Base-by-base conservation (phyloP, 1,140 invertebrate genomes). In the Camponotus floridanus region DNA sequence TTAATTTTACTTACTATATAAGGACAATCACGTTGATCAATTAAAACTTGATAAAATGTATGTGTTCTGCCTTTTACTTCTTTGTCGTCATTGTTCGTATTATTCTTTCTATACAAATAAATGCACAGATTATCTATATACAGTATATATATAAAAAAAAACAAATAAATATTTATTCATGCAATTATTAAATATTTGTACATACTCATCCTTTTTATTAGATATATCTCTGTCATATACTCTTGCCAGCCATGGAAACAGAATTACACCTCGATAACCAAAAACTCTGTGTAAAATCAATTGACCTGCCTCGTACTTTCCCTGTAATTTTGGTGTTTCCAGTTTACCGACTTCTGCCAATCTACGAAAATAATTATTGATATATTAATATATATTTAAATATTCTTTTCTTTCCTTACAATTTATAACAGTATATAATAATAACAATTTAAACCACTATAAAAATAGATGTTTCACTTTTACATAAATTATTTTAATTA, bases 41-140 rank as follows among this genome's bases (percentile, higher is more conserved):
- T 99, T 7, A 99, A 96, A 26, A 99, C 98, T 96, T 99, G 98
- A 95, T 99, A 99, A 94, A 99, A 99, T n/a, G 98, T 98, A 91
- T 99, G 98, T 18, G 98, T 98, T 92, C 97, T 96, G 62, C 98
- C 98, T 95, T 98, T 98, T 0, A 99, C 98, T 96, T 99, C 98
- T 94, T 98, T 98, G 5, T 76, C 83, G 13, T 97, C 97, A 87
- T 96, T 96, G 94, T 93, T 95, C 92, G 91, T 94, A 86, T 87
- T 91, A 78, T 93, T 92, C 65, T 68, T 90, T 79, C 94, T 95
- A 5, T 39, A 68, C 8, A 92, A 92, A 78, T 21, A 85, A 86
- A 74, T 61, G 15, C 0, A 31, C 3, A 83, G 13, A 45, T 73
- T 36, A 48, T 15, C 1, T 21, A 21, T 51, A 13, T 61, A 33